A percentile compares a stretch with the other conserved stretches of the same genome.
Evolutionary conservation across 1,140 invertebrate species (phyloP).

Genomic region (Epicauta chinensis): DNA sequence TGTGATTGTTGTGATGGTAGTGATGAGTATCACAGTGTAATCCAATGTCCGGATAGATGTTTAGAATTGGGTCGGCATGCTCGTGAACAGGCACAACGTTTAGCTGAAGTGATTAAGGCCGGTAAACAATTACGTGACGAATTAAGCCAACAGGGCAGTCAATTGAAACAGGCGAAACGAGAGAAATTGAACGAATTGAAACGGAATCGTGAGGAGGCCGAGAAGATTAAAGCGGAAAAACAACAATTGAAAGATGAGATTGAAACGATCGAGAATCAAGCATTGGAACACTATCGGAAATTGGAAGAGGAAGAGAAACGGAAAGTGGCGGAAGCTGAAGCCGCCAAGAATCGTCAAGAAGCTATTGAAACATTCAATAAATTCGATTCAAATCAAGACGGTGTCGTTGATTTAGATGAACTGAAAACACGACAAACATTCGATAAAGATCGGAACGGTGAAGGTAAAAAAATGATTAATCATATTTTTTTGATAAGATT

Average conservation of each 20-base stretch:
- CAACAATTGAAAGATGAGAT: constrained; percentile 62
- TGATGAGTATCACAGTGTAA: constrained; percentile 63
- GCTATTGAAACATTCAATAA: constrained; percentile 64
- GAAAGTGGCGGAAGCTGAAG: constrained; percentile 54
- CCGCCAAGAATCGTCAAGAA: constrained; percentile 52
- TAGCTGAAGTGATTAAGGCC: constrained; percentile 65
- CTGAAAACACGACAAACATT: constrained; percentile 70
- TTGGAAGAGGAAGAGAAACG: constrained; percentile 57
- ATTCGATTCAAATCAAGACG: constrained; percentile 73
- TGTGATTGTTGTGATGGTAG: constrained; percentile 98
- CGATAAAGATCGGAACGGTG: constrained; percentile 84
- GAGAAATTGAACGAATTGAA: constrained; percentile 58
- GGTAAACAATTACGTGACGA: constrained; percentile 73
- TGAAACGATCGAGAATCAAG: constrained; percentile 67
- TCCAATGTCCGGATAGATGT: constrained; percentile 70
- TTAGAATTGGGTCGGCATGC: constrained; percentile 76
- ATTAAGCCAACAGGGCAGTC: constrained; percentile 67
- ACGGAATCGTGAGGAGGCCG: constrained; percentile 64
- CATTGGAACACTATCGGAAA: constrained; percentile 69
- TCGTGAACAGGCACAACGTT: constrained; percentile 63
- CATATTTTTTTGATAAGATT: neutral
- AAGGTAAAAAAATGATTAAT: constrained; percentile 36
- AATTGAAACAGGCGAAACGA: constrained; percentile 65
- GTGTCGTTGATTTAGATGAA: constrained; percentile 68
- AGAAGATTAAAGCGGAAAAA: constrained; percentile 65